A percentile compares a stretch with the other conserved stretches of the same genome.
phyloP scores from a whole-genome alignment of 2,888 invertebrate species.

The Caenorhabditis sp. region DNA sequence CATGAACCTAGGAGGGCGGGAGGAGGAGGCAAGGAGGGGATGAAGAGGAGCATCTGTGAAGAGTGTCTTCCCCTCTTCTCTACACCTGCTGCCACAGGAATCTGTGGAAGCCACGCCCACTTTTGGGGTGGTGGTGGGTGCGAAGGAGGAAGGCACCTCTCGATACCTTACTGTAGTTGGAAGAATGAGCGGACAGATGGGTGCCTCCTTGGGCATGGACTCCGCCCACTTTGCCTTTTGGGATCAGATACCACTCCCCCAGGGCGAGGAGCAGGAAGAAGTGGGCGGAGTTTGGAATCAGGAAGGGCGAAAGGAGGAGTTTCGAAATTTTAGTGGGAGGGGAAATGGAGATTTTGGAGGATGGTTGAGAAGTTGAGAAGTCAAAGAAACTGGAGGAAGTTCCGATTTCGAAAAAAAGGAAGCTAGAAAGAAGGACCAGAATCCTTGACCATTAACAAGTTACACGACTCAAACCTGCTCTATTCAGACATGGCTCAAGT shows the following conservation, averaged over 20 bases:
- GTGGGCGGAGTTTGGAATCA: conserved; percentile 38
- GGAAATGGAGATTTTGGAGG: neutral
- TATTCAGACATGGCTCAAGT: no score
- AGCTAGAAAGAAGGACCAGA: no score
- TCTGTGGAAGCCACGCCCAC: conserved; percentile 31
- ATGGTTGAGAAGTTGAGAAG: neutral
- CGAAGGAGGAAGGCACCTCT: neutral
- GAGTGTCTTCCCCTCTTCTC: conserved; percentile 10
- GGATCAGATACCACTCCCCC: conserved; percentile 50
- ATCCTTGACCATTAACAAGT: no score
- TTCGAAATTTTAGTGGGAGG: conserved; percentile 12
- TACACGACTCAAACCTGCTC: no score
- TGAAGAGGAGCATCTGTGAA: conserved; percentile 51
- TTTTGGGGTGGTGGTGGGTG: neutral
- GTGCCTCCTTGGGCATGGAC: conserved; percentile 27
- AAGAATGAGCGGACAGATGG: conserved; percentile 41
- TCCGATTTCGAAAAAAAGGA: no score
- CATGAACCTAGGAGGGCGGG: conserved; percentile 49
- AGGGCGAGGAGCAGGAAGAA: neutral
- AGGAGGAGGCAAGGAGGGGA: conserved; percentile 29
- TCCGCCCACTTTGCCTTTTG: conserved; percentile 57
- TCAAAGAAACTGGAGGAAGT: no score
- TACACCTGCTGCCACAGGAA: conserved; percentile 49
- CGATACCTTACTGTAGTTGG: conserved; percentile 48
- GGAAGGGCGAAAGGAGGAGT: conserved; percentile 26